Percentiles rank a stretch among this genome's conserved stretches.
Evolutionary conservation across 2,113 vertebrate genomes (phyloP).

Genomic region (Megaceryle maxima): DNA sequence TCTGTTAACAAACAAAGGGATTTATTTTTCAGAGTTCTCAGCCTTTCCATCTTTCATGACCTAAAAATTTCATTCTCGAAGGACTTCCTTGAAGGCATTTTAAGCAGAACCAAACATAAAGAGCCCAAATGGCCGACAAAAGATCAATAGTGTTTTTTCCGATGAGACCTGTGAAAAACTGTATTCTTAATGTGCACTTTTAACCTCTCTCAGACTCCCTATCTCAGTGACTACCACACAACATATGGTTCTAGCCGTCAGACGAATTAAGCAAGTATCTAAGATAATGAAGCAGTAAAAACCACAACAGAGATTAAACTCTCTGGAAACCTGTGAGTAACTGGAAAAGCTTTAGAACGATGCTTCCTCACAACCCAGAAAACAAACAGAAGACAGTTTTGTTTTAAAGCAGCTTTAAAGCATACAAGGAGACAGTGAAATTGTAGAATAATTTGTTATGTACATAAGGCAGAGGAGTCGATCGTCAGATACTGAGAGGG

Average conservation of each 20-base stretch:
- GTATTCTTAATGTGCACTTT: not conserved
- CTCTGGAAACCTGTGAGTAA: not conserved
- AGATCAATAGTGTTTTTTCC: slow-evolving; percentile 5
- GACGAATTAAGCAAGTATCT: slow-evolving; percentile 26
- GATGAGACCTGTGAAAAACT: not conserved
- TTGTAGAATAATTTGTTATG: not conserved
- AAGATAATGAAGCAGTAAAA: slow-evolving; percentile 18
- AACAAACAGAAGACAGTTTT: not conserved
- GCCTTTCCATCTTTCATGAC: not conserved
- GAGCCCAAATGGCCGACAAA: not conserved
- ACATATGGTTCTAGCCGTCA: not conserved
- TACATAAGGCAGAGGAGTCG: not conserved
- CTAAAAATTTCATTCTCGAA: not conserved
- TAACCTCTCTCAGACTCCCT: not conserved
- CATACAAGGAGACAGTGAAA: not conserved
- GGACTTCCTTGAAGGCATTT: not conserved
- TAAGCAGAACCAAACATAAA: not conserved
- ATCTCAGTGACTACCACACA: not conserved
- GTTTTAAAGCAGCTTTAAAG: not conserved
- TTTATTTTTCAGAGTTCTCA: not conserved
- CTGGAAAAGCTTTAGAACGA: not conserved
- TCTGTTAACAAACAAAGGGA: not conserved
- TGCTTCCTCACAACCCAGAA: not conserved
- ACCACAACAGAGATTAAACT: not conserved
- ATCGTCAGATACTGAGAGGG: not conserved